A percentile compares a stretch with the other conserved stretches of the same genome.
These are phyloP conservation scores for Melolontha melolontha DNA, from an alignment of 2,888 invertebrate species.

Conservation along the genomic window DNA sequence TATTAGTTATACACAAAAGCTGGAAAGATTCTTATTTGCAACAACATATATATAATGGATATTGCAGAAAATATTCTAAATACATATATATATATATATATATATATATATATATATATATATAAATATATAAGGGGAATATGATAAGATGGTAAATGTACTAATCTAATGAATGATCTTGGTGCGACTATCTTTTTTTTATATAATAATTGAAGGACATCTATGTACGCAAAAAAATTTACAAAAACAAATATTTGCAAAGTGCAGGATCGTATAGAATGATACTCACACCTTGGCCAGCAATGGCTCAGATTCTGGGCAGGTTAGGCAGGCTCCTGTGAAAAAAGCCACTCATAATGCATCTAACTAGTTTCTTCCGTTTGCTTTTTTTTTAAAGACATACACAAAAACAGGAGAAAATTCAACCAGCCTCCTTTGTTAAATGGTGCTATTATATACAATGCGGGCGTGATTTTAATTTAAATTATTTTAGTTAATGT, in stretches of 20 bases:
- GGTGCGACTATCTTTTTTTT: background rate
- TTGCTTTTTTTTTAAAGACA: background rate
- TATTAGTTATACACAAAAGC: background rate
- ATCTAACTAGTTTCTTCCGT: conserved; percentile 16
- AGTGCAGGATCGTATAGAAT: conserved; percentile 22
- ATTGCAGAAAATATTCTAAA: too few relatives aligned
- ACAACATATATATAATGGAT: background rate
- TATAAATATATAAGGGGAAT: too few relatives aligned
- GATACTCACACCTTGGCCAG: conserved; percentile 47
- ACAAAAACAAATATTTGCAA: conserved; percentile 5
- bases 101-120: too few relatives aligned
- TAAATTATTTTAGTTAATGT: too few relatives aligned
- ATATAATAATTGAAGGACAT: background rate
- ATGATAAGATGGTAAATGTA: too few relatives aligned
- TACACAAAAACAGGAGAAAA: conserved; percentile 35
- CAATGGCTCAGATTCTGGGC: conserved; percentile 45
- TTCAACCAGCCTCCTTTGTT: conserved; percentile 40
- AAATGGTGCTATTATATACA: background rate
- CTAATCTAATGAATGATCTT: conserved; percentile 13
- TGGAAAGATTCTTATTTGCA: background rate
- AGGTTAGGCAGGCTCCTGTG: conserved; percentile 47
- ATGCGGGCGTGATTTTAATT: too few relatives aligned
- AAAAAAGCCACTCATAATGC: conserved; percentile 46
- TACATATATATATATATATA: too few relatives aligned
- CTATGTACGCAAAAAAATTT: conserved; percentile 14